A percentile compares a stretch with the other conserved stretches of the same genome.
Evolutionary conservation across 2,113 vertebrate species (phyloP).

Genomic region (Thunnus maccoyii): DNA sequence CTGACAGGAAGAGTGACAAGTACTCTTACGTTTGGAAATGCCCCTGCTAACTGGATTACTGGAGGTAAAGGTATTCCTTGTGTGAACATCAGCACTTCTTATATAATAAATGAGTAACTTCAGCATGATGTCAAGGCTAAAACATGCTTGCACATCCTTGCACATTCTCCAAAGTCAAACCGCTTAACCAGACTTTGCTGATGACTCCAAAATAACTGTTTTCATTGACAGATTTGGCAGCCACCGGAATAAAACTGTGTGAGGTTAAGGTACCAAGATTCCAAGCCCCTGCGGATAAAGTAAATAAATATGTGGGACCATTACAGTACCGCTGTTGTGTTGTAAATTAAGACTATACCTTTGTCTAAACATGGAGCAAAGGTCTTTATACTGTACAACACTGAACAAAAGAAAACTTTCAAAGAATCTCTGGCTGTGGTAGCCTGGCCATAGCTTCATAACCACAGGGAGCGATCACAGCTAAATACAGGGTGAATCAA

Average conservation of each 20-base stretch:
- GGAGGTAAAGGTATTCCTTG: background rate
- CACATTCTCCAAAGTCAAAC: background rate
- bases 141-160: background rate
- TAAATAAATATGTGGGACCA: background rate
- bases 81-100: background rate
- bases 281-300: too few relatives aligned
- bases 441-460: background rate
- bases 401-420: background rate
- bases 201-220: background rate
- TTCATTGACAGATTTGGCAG: background rate
- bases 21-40: background rate
- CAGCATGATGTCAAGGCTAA: background rate
- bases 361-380: background rate
- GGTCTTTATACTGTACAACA: too few relatives aligned
- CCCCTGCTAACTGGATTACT: background rate
- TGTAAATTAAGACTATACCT: background rate
- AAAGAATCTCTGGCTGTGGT: background rate
- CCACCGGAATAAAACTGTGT: background rate
- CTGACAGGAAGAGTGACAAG: constrained; percentile 9
- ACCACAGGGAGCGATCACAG: background rate
- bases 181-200: background rate
- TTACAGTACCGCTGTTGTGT: background rate
- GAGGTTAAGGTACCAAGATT: background rate
- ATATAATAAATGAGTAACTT: background rate
- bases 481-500: background rate